These are phyloP conservation scores for Hoplias malabaricus DNA, from an alignment of 2,113 vertebrate species.

Conservation along the genomic window DNA sequence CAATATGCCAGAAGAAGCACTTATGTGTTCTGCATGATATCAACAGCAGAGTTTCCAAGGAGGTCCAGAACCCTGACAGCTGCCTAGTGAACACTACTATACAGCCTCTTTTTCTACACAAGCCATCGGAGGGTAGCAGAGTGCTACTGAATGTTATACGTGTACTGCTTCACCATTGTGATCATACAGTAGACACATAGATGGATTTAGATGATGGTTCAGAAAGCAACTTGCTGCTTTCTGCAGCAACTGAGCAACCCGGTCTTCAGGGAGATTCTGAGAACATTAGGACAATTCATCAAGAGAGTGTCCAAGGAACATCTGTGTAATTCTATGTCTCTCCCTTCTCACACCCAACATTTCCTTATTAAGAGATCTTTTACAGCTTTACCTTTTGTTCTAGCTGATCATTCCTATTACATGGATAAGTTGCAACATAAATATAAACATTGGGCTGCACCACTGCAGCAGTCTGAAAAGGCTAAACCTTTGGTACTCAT, in stretches of 20 bases:
- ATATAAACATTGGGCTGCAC: no score
- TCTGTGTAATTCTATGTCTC: neutral
- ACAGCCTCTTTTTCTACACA: neutral
- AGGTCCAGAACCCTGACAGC: no score
- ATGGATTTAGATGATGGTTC: constrained; percentile 22
- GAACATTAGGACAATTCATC: constrained; percentile 24
- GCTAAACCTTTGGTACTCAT: no score
- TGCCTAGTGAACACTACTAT: neutral
- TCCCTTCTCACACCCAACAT: neutral
- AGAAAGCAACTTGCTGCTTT: constrained; percentile 14
- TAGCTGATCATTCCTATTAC: no score
- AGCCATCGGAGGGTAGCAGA: neutral
- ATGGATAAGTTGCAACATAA: no score
- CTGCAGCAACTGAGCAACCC: neutral
- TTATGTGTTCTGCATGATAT: neutral
- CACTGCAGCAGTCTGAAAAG: no score
- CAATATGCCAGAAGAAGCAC: neutral
- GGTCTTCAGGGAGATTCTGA: neutral
- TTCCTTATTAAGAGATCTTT: constrained; percentile 1
- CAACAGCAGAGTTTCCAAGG: neutral
- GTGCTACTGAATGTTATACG: constrained; percentile 35
- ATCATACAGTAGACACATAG: neutral
- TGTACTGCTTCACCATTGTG: constrained; percentile 12
- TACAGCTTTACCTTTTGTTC: no score
- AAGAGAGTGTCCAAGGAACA: constrained; percentile 7